phyloP scores from a whole-genome alignment of 2,888 invertebrate genomes.

The Pyrgus malvae region DNA sequence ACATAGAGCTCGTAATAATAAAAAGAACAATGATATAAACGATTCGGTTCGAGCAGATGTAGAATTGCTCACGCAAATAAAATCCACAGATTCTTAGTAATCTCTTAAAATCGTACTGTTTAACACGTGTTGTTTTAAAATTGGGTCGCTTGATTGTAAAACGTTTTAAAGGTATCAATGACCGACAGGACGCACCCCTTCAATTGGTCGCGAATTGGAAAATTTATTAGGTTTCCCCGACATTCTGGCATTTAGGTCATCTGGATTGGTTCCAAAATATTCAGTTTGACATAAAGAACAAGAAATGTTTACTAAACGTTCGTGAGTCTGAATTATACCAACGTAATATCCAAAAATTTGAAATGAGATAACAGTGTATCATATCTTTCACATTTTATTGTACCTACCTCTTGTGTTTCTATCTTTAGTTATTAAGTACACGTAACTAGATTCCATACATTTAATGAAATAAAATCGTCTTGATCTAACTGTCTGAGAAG shows the following conservation, averaged over 20 bases:
- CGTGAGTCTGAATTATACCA: neutral
- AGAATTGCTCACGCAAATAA: slow-evolving; percentile 1
- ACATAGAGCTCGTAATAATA: too few species aligned
- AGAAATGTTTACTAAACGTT: slow-evolving; percentile 46
- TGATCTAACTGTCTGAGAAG: too few species aligned
- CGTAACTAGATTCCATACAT: too few species aligned
- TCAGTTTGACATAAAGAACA: slow-evolving; percentile 48
- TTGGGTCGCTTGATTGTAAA: slow-evolving; percentile 36
- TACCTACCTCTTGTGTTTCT: too few species aligned
- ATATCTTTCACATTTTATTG: too few species aligned
- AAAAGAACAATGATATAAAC: neutral
- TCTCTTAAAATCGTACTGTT: slow-evolving; percentile 28
- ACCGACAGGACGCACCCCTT: slow-evolving; percentile 37
- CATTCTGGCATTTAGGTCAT: slow-evolving; percentile 66
- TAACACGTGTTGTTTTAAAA: slow-evolving; percentile 26
- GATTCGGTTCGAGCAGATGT: neutral
- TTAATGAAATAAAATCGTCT: too few species aligned
- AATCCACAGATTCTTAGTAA: slow-evolving; percentile 30
- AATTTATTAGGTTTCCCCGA: slow-evolving; percentile 51
- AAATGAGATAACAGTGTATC: too few species aligned
- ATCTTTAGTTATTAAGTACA: too few species aligned
- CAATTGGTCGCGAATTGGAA: slow-evolving; percentile 52
- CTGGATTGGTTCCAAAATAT: slow-evolving; percentile 71
- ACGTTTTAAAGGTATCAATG: slow-evolving; percentile 28
- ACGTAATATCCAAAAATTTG: neutral